Conservation (phyloP, 1,140 invertebrate genomes). For the Solenopsis fugax region DNA sequence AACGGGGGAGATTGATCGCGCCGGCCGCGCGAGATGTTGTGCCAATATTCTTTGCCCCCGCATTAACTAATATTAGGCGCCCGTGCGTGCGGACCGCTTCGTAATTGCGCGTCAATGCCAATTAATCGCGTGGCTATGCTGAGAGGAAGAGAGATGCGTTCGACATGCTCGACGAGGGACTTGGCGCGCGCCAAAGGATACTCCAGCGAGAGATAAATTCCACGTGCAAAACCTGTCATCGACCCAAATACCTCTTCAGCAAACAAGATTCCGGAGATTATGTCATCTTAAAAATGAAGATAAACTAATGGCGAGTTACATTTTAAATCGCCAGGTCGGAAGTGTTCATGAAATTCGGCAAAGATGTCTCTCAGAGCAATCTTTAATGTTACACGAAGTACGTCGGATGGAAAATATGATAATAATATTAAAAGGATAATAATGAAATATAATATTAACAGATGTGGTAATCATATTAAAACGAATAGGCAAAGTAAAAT, state of each 20-base stretch:
- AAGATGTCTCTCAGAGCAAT: neutral
- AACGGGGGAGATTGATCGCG: slow-evolving; percentile 48
- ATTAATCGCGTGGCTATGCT: slow-evolving; percentile 43
- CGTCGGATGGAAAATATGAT: neutral
- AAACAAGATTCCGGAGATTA: slow-evolving; percentile 40
- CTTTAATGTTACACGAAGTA: neutral
- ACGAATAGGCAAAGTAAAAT: neutral
- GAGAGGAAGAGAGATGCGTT: slow-evolving; percentile 14
- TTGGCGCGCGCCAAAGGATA: slow-evolving; percentile 42
- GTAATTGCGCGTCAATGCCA: slow-evolving; percentile 60
- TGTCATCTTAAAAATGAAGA: slow-evolving; percentile 22
- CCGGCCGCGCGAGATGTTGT: slow-evolving; percentile 45
- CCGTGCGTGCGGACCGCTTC: slow-evolving; percentile 5
- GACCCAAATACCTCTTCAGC: slow-evolving; percentile 48
- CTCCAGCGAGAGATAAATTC: slow-evolving; percentile 47
- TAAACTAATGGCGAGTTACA: neutral
- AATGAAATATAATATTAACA: neutral
- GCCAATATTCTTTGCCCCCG: slow-evolving; percentile 76
- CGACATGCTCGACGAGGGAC: slow-evolving; percentile 19
- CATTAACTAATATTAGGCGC: slow-evolving; percentile 76
- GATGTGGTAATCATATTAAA: neutral
- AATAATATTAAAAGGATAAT: neutral
- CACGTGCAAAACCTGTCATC: slow-evolving; percentile 28
- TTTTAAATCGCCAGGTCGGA: neutral
- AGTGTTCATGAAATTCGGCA: neutral